Percentiles rank a stretch among this genome's conserved stretches.
Evolutionary conservation across 2,888 invertebrate genomes (phyloP).

Genomic region (Aleiodes alternator): DNA sequence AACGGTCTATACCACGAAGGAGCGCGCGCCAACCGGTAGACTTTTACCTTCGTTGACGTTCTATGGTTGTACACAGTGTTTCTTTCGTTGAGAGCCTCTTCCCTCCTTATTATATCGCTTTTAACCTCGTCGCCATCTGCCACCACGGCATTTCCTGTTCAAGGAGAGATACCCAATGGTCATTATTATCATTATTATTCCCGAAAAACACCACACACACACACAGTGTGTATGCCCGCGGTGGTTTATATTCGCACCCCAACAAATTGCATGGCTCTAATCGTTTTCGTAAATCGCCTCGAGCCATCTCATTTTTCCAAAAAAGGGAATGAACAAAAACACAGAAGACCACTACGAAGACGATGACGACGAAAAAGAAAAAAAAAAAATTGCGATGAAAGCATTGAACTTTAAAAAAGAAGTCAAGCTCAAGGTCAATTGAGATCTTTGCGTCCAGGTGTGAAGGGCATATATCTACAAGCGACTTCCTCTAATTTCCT

Average conservation of each 20-base stretch:
- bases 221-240: constrained; percentile 4
- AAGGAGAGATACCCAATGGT: constrained; percentile 59
- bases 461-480: constrained; percentile 44
- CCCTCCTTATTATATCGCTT: constrained; percentile 51
- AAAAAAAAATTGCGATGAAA: constrained; percentile 8
- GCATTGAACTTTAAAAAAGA: constrained; percentile 5
- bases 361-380: too few relatives aligned
- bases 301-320: constrained; percentile 22
- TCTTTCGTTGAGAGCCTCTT: constrained; percentile 24
- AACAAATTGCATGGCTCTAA: constrained; percentile 34
- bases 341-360: not conserved
- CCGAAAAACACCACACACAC: constrained; percentile 47
- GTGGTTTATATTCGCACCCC: constrained; percentile 40
- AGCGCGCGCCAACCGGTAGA: constrained; percentile 36
- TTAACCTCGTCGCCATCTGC: constrained; percentile 59
- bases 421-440: constrained; percentile 42
- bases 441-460: constrained; percentile 50
- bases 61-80: constrained; percentile 15
- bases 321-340: not conserved
- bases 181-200: constrained; percentile 62
- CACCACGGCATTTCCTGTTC: constrained; percentile 61
- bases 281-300: constrained; percentile 30
- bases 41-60: constrained; percentile 44
- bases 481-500: constrained; percentile 56
- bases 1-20: constrained; percentile 44